Percentiles rank a stretch among this genome's conserved stretches.
Conservation (phyloP, 2,797 vertebrate genomes). For the Danionella dracula region DNA sequence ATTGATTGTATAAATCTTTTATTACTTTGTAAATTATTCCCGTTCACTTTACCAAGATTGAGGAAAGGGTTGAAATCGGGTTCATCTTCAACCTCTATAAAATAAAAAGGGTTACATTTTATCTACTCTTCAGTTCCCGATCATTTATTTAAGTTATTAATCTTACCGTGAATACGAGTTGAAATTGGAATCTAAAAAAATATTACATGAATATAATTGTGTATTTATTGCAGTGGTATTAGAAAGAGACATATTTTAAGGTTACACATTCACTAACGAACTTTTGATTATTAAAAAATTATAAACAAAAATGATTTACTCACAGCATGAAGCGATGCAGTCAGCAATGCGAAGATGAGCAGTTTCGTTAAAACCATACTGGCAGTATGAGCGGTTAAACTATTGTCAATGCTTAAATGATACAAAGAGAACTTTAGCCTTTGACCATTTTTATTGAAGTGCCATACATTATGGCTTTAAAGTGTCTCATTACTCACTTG, state of each 20-base stretch:
- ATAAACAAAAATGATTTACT: slow-evolving; percentile 38
- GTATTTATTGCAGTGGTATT: no score
- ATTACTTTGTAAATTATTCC: no score
- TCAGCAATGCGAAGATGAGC: slow-evolving; percentile 49
- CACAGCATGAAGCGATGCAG: slow-evolving; percentile 49
- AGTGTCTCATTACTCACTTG: background rate
- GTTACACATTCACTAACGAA: no score
- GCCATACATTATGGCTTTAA: background rate
- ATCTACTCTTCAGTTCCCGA: no score
- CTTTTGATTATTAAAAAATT: background rate
- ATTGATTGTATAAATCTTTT: background rate
- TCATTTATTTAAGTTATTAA: background rate
- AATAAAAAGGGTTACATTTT: background rate
- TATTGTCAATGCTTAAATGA: slow-evolving; percentile 33
- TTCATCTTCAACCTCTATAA: slow-evolving; percentile 62
- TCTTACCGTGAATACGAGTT: slow-evolving; percentile 56
- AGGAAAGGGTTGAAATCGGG: slow-evolving; percentile 62
- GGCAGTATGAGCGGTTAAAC: slow-evolving; percentile 5
- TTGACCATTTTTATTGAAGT: slow-evolving; percentile 33
- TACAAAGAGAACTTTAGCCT: slow-evolving; percentile 42
- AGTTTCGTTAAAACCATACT: slow-evolving; percentile 40
- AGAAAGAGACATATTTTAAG: no score
- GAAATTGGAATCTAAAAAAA: slow-evolving; percentile 52
- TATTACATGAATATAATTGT: no score
- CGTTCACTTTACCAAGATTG: slow-evolving; percentile 58